Base-by-base conservation (phyloP, 1,140 invertebrate species). In the Rhopalosiphum padi region DNA sequence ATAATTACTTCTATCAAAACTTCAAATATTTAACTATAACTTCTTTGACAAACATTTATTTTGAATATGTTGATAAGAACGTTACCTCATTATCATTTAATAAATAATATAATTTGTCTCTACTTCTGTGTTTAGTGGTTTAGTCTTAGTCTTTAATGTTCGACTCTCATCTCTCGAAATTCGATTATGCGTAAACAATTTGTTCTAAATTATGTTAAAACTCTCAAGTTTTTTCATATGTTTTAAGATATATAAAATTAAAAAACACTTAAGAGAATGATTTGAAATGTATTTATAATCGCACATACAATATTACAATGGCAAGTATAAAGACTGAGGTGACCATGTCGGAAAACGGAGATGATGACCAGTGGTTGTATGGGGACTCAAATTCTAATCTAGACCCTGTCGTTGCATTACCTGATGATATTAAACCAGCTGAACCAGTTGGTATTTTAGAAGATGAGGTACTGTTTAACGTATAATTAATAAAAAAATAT, bases 311-410 rank as follows among this genome's bases (percentile, higher is more conserved):
- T 41, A 41, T 41, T 41, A 41, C 83, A 15, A 93, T 93, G 91
- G 82, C 35, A 21, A 25, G 41, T 35, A 37, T 25, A 21, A 92
- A 92, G 22, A 51, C 82, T 18, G 91, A 93, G 55, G 91, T 35
- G 5, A 46, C 25, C 22, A 85, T 96, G 93, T 97, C 97, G 94
- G 96, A 96, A 94, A 94, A 94, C 30, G 96, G 97, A 95, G 97
- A 97, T 94, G 97, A 97, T 95, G 97, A 97, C 95, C 97, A 96
- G 94, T 97, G 97, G 97, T 95, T 97, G 85, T 97, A 97, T 94
- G 97, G 97, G 48, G 97, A 97, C 94, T 96, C 96, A 0, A 94
- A 94, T 94, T 94, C 93, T 60, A 94, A 95, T 92, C 43, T 93
- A 22, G 91, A 93, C 35, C 68, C n/a, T 18, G 23, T 25, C 18